Evolutionary conservation across 2,797 vertebrate species (phyloP), one percentile per base, ranked within the genome.

Genomic region (Myotis vivesi): DNA sequence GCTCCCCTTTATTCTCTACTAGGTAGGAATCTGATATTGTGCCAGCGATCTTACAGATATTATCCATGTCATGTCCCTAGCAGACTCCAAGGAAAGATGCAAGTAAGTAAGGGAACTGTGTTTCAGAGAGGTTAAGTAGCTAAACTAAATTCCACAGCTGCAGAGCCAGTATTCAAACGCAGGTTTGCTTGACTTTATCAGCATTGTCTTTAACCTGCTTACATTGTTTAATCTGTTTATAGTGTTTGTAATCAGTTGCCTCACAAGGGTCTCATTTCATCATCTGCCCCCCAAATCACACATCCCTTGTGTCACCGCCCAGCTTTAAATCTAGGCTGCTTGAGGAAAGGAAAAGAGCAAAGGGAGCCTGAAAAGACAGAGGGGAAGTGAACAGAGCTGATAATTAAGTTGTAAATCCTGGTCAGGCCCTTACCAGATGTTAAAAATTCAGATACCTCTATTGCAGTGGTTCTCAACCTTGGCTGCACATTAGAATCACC

Each of bases 231-330:
- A 64, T 72, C 13, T 92, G 20, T 80, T 92, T 44, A 87, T 28
- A 23, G 44, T 94, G 36, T 87, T 94, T 92, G 83, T 59, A 59
- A 69, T 79, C 68, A 69, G 12, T 64, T 82, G 23, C n/a, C 30
- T 87, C 71, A 8, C 82, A 83, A 41, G 25, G 44, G 41, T 81
- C 79, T 96, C 19, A 2, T 90, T 89, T 95, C 19, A 20, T 82
- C 81, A 44, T 79, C 30, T 86, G 55, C 69, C 38, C n/a, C 33
- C 53, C 28, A 83, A 64, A 75, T 82, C 82, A 53, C 62, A 82
- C 55, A 57, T 28, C n/a, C 25, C 11, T 71, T 89, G 51, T 51
- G n/a, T 91, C 79, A 55, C 33, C 66, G 91, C 59, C 59, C 22
- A 72, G 64, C 53, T 95, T 44, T 71, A 81, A 71, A 44, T 41